Conservation (phyloP, 2,888 invertebrate genomes). For the Antitype chi region DNA sequence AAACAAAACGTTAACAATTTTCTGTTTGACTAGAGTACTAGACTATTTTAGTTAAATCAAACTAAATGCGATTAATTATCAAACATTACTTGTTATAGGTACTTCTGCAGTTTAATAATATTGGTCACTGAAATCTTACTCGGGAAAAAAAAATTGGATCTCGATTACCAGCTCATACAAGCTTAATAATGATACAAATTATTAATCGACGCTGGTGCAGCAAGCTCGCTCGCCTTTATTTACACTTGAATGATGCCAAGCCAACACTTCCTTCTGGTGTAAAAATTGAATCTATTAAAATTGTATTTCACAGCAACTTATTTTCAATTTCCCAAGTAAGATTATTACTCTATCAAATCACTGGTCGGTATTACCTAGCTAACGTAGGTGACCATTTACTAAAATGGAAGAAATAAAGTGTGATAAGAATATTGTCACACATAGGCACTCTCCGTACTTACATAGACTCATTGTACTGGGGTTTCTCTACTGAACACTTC, state of each 20-base stretch:
- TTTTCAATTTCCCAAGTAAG: conserved; percentile 48
- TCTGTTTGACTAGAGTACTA: conserved; percentile 66
- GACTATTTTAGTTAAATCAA: conserved; percentile 60
- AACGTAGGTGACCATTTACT: conserved; percentile 59
- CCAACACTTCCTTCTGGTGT: background rate
- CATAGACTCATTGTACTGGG: conserved; percentile 82
- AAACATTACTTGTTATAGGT: conserved; percentile 54
- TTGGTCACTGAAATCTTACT: conserved; percentile 54
- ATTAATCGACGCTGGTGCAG: background rate
- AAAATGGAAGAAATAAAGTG: conserved; percentile 74
- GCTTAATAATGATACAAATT: background rate
- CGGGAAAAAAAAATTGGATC: conserved; percentile 27
- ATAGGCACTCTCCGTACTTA: conserved; percentile 86
- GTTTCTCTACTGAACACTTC: conserved; percentile 85
- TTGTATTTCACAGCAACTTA: background rate
- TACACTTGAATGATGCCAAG: background rate
- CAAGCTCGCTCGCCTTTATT: background rate
- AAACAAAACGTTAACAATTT: conserved; percentile 62
- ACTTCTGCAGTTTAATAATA: conserved; percentile 42
- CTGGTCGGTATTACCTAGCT: conserved; percentile 62
- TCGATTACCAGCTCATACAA: background rate
- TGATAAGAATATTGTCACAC: conserved; percentile 86
- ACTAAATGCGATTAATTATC: conserved; percentile 61
- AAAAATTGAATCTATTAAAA: background rate
- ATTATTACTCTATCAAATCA: conserved; percentile 55